Evolutionary conservation across 2,888 invertebrate genomes (phyloP), one percentile per base, ranked within the genome.

Genomic region (Ptychoptera albimana): DNA sequence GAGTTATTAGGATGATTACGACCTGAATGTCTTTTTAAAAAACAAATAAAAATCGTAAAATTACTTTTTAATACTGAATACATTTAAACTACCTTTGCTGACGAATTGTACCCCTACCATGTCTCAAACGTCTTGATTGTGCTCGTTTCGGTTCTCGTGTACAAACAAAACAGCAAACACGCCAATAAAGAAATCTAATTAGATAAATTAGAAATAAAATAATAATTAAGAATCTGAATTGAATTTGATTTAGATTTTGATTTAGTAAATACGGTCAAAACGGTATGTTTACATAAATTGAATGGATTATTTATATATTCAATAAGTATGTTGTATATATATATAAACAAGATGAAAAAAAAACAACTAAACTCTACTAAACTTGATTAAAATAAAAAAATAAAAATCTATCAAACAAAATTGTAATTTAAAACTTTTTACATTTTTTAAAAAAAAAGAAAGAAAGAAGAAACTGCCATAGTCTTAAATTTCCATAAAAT

Each of bases 131-230:
- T 46, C 71, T 68, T 2, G 45, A 41, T 36, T 36, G 29, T 2
- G 42, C 9, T 41, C 69, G 73, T 52, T 72, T 75, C 0, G 87
- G 82, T 13, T 80, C 81, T 15, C 83, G 78, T 0, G 86, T 87
- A 63, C 91, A 92, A 40, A 86, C 77, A 64, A 85, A 91, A 58
- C 91, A 91, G 57, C 89, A 92, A 3, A 87, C 81, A 45, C 85
- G 78, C 91, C 91, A 91, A 60, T 92, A 92, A n/a, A 91, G 66
- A 58, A 91, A 89, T 50, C 87, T 80, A 52, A 13, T 51, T 50
- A 12, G 47, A 31, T 34, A 44, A 40, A 34, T n/a, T 11, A 32
- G 2, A 32, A 32, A 32, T 32, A 4, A 32, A 32, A 11, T 3
- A n/a, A 7, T 11, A 32, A 32, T 16, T 16, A 36, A 10, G 15